Conservation (phyloP, 2,797 vertebrate species). For the Limnodromus scolopaceus region DNA sequence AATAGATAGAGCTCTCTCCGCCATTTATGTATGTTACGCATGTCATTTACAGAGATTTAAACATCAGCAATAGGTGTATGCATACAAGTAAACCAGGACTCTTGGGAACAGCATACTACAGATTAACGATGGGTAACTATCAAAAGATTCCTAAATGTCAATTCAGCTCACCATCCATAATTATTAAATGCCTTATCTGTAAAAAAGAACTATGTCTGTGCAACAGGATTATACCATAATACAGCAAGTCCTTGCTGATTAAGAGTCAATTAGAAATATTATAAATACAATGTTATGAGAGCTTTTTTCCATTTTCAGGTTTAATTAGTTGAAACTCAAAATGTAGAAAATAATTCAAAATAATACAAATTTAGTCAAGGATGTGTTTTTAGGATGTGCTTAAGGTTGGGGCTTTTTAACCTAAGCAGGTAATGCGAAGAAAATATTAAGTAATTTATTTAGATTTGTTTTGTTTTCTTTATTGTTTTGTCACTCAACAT, state of each 20-base stretch:
- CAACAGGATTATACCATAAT: background rate
- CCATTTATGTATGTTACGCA: background rate
- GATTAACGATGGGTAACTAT: background rate
- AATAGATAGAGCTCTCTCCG: background rate
- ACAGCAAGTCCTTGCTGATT: background rate
- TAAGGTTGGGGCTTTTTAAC: background rate
- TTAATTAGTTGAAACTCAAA: background rate
- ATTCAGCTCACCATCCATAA: background rate
- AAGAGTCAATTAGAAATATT: background rate
- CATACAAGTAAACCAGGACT: background rate
- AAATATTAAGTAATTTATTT: background rate
- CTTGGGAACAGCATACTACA: background rate
- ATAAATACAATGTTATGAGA: background rate
- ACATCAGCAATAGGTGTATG: background rate
- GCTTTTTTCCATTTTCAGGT: background rate
- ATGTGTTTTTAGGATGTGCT: background rate
- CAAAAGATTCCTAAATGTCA: background rate
- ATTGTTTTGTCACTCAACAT: background rate
- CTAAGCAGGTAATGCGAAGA: background rate
- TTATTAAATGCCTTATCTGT: background rate
- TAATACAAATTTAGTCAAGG: background rate
- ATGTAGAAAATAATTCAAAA: background rate
- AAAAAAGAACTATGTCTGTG: background rate
- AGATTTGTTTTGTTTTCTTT: background rate
- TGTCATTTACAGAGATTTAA: background rate